Evolutionary conservation across 1,140 invertebrate genomes (phyloP), one percentile per base, ranked within the genome.

Genomic region (Drosophila kepulauana): DNA sequence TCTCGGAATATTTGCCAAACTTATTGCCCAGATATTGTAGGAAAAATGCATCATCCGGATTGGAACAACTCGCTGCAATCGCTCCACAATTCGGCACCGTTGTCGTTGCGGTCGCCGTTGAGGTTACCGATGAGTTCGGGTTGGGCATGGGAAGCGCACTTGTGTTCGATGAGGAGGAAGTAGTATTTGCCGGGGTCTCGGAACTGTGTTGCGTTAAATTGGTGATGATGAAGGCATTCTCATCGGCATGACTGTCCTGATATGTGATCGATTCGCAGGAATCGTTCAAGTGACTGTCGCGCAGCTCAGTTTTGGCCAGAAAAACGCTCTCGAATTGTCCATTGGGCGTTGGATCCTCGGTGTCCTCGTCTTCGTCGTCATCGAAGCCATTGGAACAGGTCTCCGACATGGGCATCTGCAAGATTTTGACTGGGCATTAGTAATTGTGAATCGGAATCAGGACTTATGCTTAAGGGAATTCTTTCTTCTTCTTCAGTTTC

Each of bases 21-120:
- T 82, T 82, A 7, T 69, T 64, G 15, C 45, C 67, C 13, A 82
- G 38, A 61, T 82, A 78, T 3, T 69, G 81, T 5, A 82, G 15
- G 20, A 58, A 79, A 49, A 56, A 76, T 5, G 54, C 56, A 52
- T 81, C 75, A 10, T 82, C 81, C 2, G 16, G n/a, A 10, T 20
- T 63, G 58, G 30, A 1, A 3, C 41, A n/a, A 8, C n/a, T 25
- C n/a, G 41, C n/a, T 3, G 7, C 5, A 10, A 33, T 3, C 35
- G 48, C n/a, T 1, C 6, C 35, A 38, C 35, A 7, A 38, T 38
- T 38, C 7, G 35, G 38, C 56, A 28, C 10, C 7, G 35, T 6
- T 6, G 15, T 45, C 10, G 7, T 65, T n/a, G 5, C 4, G 1
- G 35, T 10, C 30, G 38, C 0, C 5, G 33, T 28, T 5, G 38